These are phyloP conservation scores for Glomeris maerens DNA, from an alignment of 1,140 invertebrate species.

Conservation along the genomic window DNA sequence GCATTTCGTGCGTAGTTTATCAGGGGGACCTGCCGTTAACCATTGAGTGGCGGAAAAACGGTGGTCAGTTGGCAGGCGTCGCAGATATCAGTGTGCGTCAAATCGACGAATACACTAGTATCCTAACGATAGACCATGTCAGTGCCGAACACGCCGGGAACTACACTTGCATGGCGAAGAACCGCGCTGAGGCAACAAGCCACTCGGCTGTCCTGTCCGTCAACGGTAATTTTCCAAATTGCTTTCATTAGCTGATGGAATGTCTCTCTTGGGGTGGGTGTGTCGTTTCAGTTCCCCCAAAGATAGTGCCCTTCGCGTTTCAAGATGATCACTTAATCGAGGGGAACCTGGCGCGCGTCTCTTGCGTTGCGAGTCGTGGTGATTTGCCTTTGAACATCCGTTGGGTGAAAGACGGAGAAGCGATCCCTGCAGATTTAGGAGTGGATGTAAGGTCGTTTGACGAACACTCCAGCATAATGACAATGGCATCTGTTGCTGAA, in stretches of 20 bases:
- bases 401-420: neutral
- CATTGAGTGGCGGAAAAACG: constrained; percentile 49
- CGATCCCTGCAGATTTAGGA: neutral
- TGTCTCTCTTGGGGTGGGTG: no score
- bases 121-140: constrained; percentile 73
- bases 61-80: constrained; percentile 35
- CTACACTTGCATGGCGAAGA: constrained; percentile 70
- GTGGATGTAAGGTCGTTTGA: neutral
- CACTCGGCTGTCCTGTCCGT: constrained; percentile 30
- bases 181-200: constrained; percentile 24
- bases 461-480: constrained; percentile 12
- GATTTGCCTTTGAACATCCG: neutral
- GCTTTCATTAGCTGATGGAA: no score
- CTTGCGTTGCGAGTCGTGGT: constrained; percentile 67
- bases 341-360: constrained; percentile 66
- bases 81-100: constrained; percentile 43
- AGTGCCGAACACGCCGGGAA: constrained; percentile 67
- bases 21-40: constrained; percentile 55
- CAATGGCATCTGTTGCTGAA: constrained; percentile 3
- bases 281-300: constrained; percentile 20
- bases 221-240: constrained; percentile 28
- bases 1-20: constrained; percentile 53
- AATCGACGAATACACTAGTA: constrained; percentile 73
- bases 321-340: constrained; percentile 50
- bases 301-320: constrained; percentile 14